Conservation (phyloP, 2,888 invertebrate genomes). For the Formica aserva region DNA sequence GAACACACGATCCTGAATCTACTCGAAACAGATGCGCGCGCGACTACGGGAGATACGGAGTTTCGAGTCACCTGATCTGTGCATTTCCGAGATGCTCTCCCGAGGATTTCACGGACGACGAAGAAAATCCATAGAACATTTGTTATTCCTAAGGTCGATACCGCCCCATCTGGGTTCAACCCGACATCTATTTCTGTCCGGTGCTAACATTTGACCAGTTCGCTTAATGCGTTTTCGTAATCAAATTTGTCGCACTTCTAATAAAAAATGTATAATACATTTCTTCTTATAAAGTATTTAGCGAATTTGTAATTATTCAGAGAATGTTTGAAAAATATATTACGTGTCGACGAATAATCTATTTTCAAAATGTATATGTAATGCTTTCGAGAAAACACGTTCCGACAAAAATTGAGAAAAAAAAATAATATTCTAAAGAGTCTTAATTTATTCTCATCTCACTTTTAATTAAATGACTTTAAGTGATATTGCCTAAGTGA, state of each 20-base stretch:
- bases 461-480: neutral
- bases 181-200: neutral
- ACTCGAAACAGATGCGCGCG: neutral
- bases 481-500: neutral
- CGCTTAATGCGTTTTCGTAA: neutral
- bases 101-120: neutral
- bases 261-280: neutral
- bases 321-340: neutral
- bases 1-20: neutral
- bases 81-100: conserved; percentile 17
- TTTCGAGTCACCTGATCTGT: conserved; percentile 24
- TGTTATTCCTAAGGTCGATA: conserved; percentile 28
- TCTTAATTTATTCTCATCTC: neutral
- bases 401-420: neutral
- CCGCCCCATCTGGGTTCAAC: neutral
- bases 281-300: neutral
- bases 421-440: neutral
- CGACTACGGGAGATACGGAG: neutral
- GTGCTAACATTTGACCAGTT: neutral
- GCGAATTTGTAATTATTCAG: neutral
- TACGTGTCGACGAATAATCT: neutral
- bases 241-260: neutral
- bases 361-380: neutral
- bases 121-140: conserved; percentile 21
- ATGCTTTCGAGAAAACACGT: neutral